Evolutionary conservation across 2,797 vertebrate species (phyloP).

Genomic region (Streptopelia turtur): DNA sequence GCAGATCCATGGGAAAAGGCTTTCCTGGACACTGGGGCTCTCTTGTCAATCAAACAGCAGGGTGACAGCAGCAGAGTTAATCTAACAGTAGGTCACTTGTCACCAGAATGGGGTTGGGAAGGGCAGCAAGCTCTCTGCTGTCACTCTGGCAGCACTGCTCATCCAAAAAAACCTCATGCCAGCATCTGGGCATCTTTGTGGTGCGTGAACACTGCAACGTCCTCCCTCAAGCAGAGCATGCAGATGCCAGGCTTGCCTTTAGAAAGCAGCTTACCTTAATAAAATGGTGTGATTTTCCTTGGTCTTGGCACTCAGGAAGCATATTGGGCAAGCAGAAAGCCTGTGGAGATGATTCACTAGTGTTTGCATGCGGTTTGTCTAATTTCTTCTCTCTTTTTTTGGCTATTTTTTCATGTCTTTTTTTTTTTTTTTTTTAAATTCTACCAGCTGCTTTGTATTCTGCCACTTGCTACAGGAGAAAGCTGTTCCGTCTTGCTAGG

Average conservation of each 20-base stretch:
- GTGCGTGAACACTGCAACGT: background rate
- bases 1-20: background rate
- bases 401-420: background rate
- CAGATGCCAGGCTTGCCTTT: conserved; percentile 1
- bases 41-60: background rate
- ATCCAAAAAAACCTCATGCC: background rate
- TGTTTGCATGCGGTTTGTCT: conserved; percentile 41
- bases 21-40: background rate
- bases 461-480: conserved; percentile 24
- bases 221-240: background rate
- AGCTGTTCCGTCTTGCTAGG: conserved; percentile 24
- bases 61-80: background rate
- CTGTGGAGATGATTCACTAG: conserved; percentile 23
- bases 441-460: conserved; percentile 63
- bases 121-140: background rate
- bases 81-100: background rate
- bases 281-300: conserved; percentile 24
- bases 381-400: background rate
- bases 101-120: background rate
- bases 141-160: background rate
- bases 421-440: background rate
- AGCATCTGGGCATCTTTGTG: background rate
- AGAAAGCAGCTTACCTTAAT: conserved; percentile 33
- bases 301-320: conserved; percentile 7
- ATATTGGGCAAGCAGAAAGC: conserved; percentile 2